Base-by-base conservation (phyloP, 2,888 invertebrate genomes). In the Allygus modestus region DNA sequence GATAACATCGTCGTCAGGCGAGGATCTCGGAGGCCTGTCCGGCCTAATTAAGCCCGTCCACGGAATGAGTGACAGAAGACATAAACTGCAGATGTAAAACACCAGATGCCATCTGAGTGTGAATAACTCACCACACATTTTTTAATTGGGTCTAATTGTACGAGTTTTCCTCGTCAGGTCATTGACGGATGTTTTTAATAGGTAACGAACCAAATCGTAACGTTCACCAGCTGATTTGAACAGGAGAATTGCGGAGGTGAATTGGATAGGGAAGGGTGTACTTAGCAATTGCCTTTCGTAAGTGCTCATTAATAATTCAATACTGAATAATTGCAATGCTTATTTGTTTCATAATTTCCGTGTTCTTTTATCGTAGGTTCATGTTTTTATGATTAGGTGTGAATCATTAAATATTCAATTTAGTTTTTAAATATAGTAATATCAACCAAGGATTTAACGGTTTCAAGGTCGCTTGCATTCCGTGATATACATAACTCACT, bases 21-120 rank as follows among this genome's bases (percentile, higher is more conserved):
- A 9, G 23, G 23, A 4, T 23, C 4, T 9, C 65, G 17, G 5
- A 23, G 23, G 20, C 54, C 4, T 23, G 54, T 54, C 54, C 65
- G 65, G 28, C 20, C 65, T 31, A 65, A 65, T 65, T 65, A 65
- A 28, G 28, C 28, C 65, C 26, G 17, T 4, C 28, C 23, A 1
- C 23, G 20, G 26, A 20, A 2, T 31, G 65, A 65, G 28, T 28
- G 65, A 65, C 65, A 65, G 65, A 28, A 26, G 65, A 65, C 65
- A 65, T 65, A 65, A 65, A 65, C 65, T 65, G 28, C 65, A 28
- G 20, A 28, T 31, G 65, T 65, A 28, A 65, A 65, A 65, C 65
- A 65, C 28, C 58, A 15, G 28, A 31, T 65, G 65, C 31, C 65
- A 65, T 28, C 65, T 26, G 58, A 17, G 46, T 26, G 58, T 58